Percentiles rank a stretch among this genome's conserved stretches.
Evolutionary conservation across 2,113 vertebrate genomes (phyloP).

Genomic region (Greenwoodochromis staneri): DNA sequence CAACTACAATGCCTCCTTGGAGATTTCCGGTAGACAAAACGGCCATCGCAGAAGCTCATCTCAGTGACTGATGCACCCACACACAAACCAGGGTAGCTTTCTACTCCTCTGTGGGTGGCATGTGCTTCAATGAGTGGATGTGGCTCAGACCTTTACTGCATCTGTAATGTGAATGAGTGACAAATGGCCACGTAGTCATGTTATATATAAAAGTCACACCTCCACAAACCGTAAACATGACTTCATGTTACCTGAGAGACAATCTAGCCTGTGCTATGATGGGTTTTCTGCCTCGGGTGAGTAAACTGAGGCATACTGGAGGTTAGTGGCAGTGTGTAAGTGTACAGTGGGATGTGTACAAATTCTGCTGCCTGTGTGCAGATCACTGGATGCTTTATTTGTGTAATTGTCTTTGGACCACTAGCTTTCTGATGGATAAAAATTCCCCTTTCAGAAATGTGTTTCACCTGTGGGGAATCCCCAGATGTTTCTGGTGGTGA

Average conservation of each 20-base stretch:
- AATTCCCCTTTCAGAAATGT: background rate
- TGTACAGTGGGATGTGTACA: background rate
- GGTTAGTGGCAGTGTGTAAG: background rate
- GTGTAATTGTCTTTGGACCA: constrained; percentile 22
- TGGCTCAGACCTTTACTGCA: background rate
- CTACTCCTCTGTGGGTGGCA: background rate
- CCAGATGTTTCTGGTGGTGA: background rate
- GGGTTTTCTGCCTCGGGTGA: background rate
- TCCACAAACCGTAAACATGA: background rate
- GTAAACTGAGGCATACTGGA: background rate
- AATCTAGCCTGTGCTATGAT: background rate
- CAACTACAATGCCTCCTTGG: background rate
- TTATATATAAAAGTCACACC: background rate
- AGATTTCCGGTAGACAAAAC: background rate
- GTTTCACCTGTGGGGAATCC: constrained; percentile 1
- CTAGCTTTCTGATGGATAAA: background rate
- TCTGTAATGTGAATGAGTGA: constrained; percentile 39
- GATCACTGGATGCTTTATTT: constrained; percentile 64
- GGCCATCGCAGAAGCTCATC: background rate
- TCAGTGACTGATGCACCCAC: background rate
- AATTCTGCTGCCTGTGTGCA: constrained; percentile 4
- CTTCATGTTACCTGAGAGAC: background rate
- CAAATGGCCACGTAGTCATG: constrained; percentile 5
- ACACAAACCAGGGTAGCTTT: background rate
- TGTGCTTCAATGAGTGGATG: background rate